Percentiles rank a stretch among this genome's conserved stretches.
Conservation (phyloP, 2,113 vertebrate species). For the Oryctolagus cuniculus region DNA sequence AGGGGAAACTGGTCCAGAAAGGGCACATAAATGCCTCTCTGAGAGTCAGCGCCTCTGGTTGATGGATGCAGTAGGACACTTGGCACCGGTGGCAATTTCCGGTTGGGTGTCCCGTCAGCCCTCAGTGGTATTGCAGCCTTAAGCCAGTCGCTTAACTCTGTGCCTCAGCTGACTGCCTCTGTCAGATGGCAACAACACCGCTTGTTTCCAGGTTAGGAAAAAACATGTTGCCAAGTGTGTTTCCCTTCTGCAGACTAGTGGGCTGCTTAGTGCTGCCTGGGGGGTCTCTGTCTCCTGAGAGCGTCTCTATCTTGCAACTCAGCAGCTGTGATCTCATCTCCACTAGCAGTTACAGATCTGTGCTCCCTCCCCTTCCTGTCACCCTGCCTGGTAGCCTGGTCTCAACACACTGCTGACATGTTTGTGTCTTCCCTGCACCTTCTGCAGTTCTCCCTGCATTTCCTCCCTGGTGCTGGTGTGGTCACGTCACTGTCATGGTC, state of each 20-base stretch:
- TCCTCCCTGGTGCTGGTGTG: background rate
- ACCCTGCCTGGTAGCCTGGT: background rate
- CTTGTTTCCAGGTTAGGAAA: background rate
- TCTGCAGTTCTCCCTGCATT: background rate
- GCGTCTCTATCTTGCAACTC: background rate
- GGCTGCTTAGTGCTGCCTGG: background rate
- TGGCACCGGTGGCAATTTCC: background rate
- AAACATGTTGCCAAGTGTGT: background rate
- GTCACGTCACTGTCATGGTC: background rate
- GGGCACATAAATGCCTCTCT: background rate
- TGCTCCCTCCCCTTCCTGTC: background rate
- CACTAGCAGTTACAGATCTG: background rate
- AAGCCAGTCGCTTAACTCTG: background rate
- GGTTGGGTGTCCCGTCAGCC: background rate
- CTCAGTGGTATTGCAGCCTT: background rate
- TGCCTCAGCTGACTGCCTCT: background rate
- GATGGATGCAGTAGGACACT: background rate
- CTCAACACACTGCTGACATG: background rate
- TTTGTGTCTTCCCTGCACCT: background rate
- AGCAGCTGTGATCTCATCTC: background rate
- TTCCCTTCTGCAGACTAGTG: background rate
- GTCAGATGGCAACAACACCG: background rate
- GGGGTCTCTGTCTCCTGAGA: no score
- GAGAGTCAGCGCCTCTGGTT: background rate
- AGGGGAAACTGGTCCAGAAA: background rate